A percentile compares a stretch with the other conserved stretches of the same genome.
Evolutionary conservation across 2,797 vertebrate species (phyloP).

Genomic region (Otolemur crassicaudatus): DNA sequence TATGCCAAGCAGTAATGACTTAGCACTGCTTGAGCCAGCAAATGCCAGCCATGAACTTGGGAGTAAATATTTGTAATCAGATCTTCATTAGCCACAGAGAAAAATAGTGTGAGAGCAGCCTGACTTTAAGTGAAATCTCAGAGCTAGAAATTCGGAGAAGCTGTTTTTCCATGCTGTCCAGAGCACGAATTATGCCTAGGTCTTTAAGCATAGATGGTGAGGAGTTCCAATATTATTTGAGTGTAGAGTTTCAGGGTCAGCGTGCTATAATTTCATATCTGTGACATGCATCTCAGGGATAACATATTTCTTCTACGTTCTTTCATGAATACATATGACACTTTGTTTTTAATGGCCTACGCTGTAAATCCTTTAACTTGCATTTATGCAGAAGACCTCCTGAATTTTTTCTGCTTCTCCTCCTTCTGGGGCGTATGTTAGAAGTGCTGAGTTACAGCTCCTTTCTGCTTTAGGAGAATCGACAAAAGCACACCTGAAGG

Average conservation of each 20-base stretch:
- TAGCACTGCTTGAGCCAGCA: constrained; percentile 74
- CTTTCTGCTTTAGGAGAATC: constrained; percentile 46
- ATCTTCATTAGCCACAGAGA: constrained; percentile 49
- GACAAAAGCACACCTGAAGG: not conserved
- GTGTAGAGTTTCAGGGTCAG: constrained; percentile 56
- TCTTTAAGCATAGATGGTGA: not conserved
- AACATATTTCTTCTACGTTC: constrained; percentile 34
- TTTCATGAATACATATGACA: constrained; percentile 62
- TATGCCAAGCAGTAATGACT: constrained; percentile 83
- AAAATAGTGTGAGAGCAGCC: not conserved
- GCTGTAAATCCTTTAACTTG: constrained; percentile 61
- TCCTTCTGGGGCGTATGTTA: not conserved
- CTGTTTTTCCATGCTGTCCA: not conserved
- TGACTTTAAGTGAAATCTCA: constrained; percentile 31
- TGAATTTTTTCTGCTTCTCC: not conserved
- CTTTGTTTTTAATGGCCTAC: constrained; percentile 64
- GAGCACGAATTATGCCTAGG: not conserved
- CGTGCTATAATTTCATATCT: constrained; percentile 46
- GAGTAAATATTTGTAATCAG: constrained; percentile 79
- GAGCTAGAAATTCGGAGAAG: not conserved
- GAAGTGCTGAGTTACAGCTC: constrained; percentile 1
- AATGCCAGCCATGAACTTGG: constrained; percentile 56
- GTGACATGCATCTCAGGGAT: constrained; percentile 45
- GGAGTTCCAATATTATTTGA: constrained; percentile 53
- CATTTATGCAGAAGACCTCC: constrained; percentile 22